Evolutionary conservation across 2,113 vertebrate genomes (phyloP).

Genomic region (Nettapus auritus): DNA sequence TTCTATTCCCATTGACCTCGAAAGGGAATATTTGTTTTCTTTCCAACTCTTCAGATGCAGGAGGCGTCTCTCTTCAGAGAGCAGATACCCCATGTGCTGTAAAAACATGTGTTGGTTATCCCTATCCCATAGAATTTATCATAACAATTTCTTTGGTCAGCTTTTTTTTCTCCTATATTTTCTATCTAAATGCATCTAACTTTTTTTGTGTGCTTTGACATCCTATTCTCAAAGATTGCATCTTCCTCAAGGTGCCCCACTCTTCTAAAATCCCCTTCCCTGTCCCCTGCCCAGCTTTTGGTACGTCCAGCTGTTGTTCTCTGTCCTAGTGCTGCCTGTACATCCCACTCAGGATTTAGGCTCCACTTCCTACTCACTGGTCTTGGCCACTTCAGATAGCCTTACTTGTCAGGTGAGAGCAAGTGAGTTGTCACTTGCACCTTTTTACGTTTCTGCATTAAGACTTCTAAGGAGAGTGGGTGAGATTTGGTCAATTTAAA

Average conservation of each 20-base stretch:
- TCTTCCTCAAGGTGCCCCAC: not conserved
- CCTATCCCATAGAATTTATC: not conserved
- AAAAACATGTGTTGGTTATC: not conserved
- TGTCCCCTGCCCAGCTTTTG: not conserved
- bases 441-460: not conserved
- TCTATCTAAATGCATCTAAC: not conserved
- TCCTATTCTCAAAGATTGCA: not conserved
- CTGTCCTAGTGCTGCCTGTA: not conserved
- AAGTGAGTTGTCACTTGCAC: not conserved
- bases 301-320: not conserved
- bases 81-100: not conserved
- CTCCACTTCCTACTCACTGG: accelerated
- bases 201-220: too few relatives aligned
- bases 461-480: not conserved
- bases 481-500: not conserved
- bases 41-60: not conserved
- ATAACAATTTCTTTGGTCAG: not conserved
- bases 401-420: not conserved
- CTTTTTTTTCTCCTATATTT: not conserved
- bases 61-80: not conserved
- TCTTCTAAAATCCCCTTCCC: not conserved
- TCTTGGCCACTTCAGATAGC: not conserved
- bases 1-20: not conserved
- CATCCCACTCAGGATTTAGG: not conserved
- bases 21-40: not conserved